Percentiles rank a stretch among this genome's conserved stretches.
phyloP scores from a whole-genome alignment of 2,888 invertebrate species.

The Pseudococcus longispinus region DNA sequence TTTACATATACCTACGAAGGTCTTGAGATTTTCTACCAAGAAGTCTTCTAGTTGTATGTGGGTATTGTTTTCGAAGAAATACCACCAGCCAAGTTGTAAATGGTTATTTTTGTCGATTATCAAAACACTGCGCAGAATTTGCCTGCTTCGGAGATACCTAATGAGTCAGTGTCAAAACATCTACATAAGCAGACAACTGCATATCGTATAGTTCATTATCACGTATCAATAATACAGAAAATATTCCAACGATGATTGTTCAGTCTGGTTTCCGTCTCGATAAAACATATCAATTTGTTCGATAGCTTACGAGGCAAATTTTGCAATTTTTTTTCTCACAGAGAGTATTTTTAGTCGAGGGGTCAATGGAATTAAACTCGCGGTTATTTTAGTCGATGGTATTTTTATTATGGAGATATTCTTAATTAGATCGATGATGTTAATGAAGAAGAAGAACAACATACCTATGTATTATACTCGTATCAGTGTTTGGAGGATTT shows the following conservation, averaged over 20 bases:
- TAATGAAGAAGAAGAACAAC: neutral
- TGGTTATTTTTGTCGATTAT: neutral
- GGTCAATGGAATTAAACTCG: neutral
- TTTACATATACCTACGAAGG: neutral
- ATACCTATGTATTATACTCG: neutral
- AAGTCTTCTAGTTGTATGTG: too few species aligned
- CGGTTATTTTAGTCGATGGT: neutral
- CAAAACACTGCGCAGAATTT: neutral
- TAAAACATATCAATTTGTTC: neutral
- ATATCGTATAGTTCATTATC: neutral
- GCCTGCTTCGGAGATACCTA: neutral
- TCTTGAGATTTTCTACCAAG: neutral
- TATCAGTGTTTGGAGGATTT: neutral
- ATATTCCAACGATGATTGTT: neutral
- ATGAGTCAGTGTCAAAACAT: neutral
- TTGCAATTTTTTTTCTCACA: neutral
- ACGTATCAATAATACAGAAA: neutral
- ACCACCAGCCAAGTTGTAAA: neutral
- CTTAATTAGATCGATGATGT: neutral
- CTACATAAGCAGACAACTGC: neutral
- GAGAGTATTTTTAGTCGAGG: neutral
- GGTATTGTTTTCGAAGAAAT: neutral
- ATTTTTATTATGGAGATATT: neutral
- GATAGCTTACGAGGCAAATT: neutral
- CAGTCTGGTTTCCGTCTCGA: neutral